These are phyloP conservation scores for Microplitis manilae DNA, from an alignment of 2,888 invertebrate genomes.

Conservation along the genomic window DNA sequence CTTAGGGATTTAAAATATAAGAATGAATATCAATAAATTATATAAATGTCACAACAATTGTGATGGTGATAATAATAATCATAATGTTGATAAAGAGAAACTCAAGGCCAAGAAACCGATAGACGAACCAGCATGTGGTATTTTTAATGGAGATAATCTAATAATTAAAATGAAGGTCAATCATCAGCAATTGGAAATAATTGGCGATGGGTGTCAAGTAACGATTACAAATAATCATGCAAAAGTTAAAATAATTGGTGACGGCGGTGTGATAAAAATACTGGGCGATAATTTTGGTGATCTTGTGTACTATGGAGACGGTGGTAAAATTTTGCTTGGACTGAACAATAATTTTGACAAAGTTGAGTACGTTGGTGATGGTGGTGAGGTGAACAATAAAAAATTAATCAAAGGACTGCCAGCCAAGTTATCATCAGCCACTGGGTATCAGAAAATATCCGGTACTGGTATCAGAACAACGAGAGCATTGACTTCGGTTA, in stretches of 20 bases:
- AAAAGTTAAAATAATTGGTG: constrained; percentile 60
- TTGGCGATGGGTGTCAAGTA: constrained; percentile 63
- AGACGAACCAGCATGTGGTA: constrained; percentile 50
- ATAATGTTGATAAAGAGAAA: background rate
- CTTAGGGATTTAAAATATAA: background rate
- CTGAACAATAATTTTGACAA: background rate
- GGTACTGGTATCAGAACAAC: background rate
- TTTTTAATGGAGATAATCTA: constrained; percentile 55
- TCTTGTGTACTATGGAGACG: constrained; percentile 64
- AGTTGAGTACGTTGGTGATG: constrained; percentile 18
- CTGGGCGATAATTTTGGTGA: constrained; percentile 56
- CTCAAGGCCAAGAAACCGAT: background rate
- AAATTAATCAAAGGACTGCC: background rate
- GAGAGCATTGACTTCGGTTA: background rate
- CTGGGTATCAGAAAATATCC: background rate
- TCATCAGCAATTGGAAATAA: constrained; percentile 55
- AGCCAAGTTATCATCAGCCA: background rate
- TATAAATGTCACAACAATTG: background rate
- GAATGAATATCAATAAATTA: background rate
- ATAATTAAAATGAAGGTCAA: constrained; percentile 56
- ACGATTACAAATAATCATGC: constrained; percentile 58
- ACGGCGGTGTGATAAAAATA: constrained; percentile 61
- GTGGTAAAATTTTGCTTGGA: constrained; percentile 60
- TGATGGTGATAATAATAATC: background rate
- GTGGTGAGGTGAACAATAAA: constrained; percentile 8